A percentile compares a stretch with the other conserved stretches of the same genome.
These are phyloP conservation scores for Xestoiulus laeticollis DNA, from an alignment of 2,888 invertebrate genomes.

Conservation along the genomic window DNA sequence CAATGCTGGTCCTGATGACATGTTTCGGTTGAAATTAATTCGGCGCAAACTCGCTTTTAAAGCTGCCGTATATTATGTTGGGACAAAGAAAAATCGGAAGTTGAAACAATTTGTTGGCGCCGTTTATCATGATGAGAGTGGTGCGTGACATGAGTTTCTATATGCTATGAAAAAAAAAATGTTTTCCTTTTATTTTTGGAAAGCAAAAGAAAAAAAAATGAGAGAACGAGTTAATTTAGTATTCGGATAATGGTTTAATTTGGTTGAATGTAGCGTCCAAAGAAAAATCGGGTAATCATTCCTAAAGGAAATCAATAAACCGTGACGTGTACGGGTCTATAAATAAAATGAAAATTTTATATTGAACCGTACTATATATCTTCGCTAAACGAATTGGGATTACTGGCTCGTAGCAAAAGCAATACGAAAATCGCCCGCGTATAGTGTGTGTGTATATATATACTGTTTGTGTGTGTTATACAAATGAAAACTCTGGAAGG, in stretches of 20 bases:
- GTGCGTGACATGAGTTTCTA: conserved; percentile 34
- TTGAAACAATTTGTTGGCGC: conserved; percentile 43
- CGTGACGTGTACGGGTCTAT: conserved; percentile 10
- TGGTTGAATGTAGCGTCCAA: background rate
- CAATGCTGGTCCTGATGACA: conserved; percentile 12
- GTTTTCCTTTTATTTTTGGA: background rate
- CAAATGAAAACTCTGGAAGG: background rate
- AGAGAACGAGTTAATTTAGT: conserved; percentile 9
- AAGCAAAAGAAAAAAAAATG: background rate
- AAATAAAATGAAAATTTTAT: conserved; percentile 10
- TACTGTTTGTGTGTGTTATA: background rate
- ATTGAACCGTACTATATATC: background rate
- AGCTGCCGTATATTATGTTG: conserved; percentile 23
- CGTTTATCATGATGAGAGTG: conserved; percentile 40
- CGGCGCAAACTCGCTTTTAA: conserved; percentile 38
- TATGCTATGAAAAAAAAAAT: background rate
- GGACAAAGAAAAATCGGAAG: conserved; percentile 34
- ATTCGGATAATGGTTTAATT: conserved; percentile 35
- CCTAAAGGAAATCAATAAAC: background rate
- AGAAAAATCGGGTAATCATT: background rate
- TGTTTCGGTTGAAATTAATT: conserved; percentile 43
- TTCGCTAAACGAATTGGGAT: background rate
- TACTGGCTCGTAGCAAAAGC: background rate
- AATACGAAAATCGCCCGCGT: too few species aligned
- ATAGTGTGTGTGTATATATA: too few species aligned